These are phyloP conservation scores for Daubentonia madagascariensis DNA, from an alignment of 2,113 vertebrate genomes.

Conservation along the genomic window DNA sequence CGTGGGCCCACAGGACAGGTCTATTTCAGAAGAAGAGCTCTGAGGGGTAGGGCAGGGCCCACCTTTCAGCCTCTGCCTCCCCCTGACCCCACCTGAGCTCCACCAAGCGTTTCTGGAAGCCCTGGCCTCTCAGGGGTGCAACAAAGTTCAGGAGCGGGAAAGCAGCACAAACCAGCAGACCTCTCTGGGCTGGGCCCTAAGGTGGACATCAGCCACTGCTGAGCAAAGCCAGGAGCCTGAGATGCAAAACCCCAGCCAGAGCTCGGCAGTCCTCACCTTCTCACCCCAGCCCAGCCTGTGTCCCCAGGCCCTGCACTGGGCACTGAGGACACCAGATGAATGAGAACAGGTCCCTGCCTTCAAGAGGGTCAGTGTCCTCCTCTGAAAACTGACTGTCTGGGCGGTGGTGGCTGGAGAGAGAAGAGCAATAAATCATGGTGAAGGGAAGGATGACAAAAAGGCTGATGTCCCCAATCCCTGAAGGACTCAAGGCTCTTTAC, in stretches of 20 bases:
- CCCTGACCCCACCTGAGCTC: background rate
- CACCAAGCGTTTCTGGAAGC: background rate
- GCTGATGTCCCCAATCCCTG: background rate
- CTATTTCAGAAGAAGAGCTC: background rate
- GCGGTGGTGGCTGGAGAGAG: background rate
- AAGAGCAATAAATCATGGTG: background rate
- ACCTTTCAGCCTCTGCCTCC: background rate
- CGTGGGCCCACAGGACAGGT: background rate
- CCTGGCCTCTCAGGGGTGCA: accelerated
- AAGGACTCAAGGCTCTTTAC: background rate
- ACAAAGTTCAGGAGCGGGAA: background rate
- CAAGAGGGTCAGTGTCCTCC: background rate
- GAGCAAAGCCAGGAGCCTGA: background rate
- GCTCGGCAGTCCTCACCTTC: background rate
- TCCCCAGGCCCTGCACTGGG: too few species aligned
- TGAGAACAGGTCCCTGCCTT: background rate
- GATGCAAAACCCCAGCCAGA: too few species aligned
- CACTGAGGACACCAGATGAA: background rate
- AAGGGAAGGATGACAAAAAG: background rate
- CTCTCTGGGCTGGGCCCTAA: accelerated
- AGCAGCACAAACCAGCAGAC: accelerated
- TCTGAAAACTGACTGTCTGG: background rate
- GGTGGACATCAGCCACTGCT: too few species aligned
- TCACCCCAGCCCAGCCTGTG: too few species aligned
- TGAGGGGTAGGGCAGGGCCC: background rate